Conservation (phyloP, 2,888 invertebrate species). For the Griposia aprilina region DNA sequence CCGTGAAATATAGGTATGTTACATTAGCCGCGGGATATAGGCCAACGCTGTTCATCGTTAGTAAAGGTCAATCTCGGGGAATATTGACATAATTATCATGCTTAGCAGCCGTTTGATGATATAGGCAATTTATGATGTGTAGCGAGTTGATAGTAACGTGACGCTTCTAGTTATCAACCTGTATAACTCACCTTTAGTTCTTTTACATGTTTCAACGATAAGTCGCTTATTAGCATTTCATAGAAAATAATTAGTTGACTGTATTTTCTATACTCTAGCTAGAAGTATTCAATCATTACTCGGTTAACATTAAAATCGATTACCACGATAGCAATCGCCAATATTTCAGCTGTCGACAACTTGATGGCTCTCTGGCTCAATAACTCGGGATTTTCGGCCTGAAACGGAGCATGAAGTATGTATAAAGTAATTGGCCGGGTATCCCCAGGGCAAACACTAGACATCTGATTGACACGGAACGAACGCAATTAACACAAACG, state of each 20-base stretch:
- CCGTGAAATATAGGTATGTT: slow-evolving; percentile 38
- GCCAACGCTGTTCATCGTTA: slow-evolving; percentile 19
- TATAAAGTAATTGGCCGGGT: slow-evolving; percentile 33
- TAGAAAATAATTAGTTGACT: slow-evolving; percentile 14
- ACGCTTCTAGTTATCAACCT: neutral
- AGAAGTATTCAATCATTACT: slow-evolving; percentile 18
- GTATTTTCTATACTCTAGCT: slow-evolving; percentile 21
- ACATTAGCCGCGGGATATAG: slow-evolving; percentile 39
- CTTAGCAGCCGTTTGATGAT: slow-evolving; percentile 37
- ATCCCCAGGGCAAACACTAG: slow-evolving; percentile 43
- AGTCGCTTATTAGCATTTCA: slow-evolving; percentile 7
- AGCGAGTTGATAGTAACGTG: neutral
- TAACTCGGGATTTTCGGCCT: slow-evolving; percentile 27
- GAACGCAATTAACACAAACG: slow-evolving; percentile 57
- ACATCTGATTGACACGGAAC: slow-evolving; percentile 60
- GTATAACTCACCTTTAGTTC: neutral
- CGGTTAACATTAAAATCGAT: slow-evolving; percentile 48
- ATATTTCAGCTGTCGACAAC: slow-evolving; percentile 29
- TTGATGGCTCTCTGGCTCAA: slow-evolving; percentile 16
- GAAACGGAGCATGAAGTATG: slow-evolving; percentile 34
- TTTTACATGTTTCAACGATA: neutral
- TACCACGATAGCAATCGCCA: slow-evolving; percentile 28
- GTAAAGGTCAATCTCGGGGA: slow-evolving; percentile 37
- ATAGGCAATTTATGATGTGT: slow-evolving; percentile 8
- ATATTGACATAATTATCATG: slow-evolving; percentile 49